Evolutionary conservation across 2,888 invertebrate genomes (phyloP).

Genomic region (Trisateles emortualis): DNA sequence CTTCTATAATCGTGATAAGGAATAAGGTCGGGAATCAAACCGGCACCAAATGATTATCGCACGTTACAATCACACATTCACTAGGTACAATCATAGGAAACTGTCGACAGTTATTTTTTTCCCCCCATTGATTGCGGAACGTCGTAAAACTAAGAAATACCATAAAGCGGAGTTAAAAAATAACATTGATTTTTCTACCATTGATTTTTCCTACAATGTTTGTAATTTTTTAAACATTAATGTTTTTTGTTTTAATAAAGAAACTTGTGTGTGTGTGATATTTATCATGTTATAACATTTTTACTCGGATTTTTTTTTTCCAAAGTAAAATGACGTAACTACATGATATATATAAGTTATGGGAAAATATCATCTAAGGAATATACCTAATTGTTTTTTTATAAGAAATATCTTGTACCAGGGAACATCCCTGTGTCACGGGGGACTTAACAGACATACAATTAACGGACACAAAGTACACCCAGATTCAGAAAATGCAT

Average conservation of each 20-base stretch:
- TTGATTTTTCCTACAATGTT: constrained; percentile 11
- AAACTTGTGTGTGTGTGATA: not conserved
- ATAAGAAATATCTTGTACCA: too few relatives aligned
- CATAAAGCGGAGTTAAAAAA: constrained; percentile 43
- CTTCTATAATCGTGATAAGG: not conserved
- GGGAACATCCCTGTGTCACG: too few relatives aligned
- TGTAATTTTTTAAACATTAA: constrained; percentile 14
- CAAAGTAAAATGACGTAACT: too few relatives aligned
- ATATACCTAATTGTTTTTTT: too few relatives aligned
- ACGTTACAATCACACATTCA: not conserved
- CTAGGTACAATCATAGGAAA: constrained; percentile 61
- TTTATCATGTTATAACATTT: too few relatives aligned
- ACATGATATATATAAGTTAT: too few relatives aligned
- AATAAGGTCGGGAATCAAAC: not conserved
- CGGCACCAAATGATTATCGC: not conserved
- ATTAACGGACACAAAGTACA: too few relatives aligned
- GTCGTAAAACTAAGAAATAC: constrained; percentile 59
- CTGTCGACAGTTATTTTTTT: constrained; percentile 52
- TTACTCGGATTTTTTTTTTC: too few relatives aligned
- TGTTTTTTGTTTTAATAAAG: constrained; percentile 11
- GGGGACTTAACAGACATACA: too few relatives aligned
- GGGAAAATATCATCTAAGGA: too few relatives aligned
- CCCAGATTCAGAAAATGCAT: too few relatives aligned
- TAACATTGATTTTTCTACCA: constrained; percentile 28
- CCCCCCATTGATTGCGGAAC: constrained; percentile 58